Base-by-base conservation (phyloP, 2,113 vertebrate species). In the Phrynosoma platyrhinos region DNA sequence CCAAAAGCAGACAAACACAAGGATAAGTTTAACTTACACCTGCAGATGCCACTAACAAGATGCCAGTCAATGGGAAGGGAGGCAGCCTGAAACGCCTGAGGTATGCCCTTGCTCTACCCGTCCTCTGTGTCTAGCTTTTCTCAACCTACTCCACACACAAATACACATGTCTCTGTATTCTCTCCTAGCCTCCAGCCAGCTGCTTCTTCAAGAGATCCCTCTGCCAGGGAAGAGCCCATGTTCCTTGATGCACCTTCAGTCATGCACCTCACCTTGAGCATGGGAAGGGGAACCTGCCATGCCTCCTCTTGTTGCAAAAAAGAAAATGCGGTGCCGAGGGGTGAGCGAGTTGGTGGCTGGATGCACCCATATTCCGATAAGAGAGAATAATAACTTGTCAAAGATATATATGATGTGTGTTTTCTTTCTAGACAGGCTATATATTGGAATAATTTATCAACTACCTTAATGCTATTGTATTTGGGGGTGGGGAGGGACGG, bases 321-420 rank as follows among this genome's bases (percentile, higher is more conserved):
- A 32, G 30, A 25, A 25, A 16, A 32, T 4, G 30, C n/a, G 3
- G 47, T 21, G 36, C n/a, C 0, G 8, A 7, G 6, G 69, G 85
- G 82, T 94, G 96, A 97, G 93, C 95, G 95, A 93, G 88, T 91
- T 93, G 0, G 78, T 66, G 90, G 30, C 89, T 85, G 93, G 95
- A 95, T 94, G 95, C 93, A n/a, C 95, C 79, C 92, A 76, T 90
- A 95, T 96, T 96, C 97, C 94, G 97, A 97, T 97, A 97, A 97
- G 95, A 95, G 95, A 97, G 96, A 97, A 96, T 97, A 97, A 97
- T 97, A 97, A 96, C 96, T 96, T 97, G 97, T 97, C 97, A 97
- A 92, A 97, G 97, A 97, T 96, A 97, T 94, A 94, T 96, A 97
- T 96, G 97, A 97, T 97, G 94, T 94, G 96, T 96, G 96, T 94